These are phyloP conservation scores for Rhagologus leucostigma DNA, from an alignment of 2,113 vertebrate species.

Conservation along the genomic window DNA sequence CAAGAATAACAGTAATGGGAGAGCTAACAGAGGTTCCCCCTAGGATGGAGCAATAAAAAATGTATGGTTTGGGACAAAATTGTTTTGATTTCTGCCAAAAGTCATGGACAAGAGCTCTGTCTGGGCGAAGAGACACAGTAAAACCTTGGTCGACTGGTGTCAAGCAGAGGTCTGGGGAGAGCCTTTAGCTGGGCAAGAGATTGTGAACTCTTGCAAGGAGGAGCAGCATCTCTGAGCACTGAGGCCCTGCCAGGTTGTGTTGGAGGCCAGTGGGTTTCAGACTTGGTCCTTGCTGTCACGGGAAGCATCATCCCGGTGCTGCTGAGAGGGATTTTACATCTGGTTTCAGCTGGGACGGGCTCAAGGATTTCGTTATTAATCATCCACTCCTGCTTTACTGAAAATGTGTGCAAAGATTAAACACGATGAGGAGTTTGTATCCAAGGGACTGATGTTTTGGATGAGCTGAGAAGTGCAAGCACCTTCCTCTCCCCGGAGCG, in stretches of 20 bases:
- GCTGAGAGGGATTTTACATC: neutral
- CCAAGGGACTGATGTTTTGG: neutral
- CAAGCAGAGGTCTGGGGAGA: neutral
- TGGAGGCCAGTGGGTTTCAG: neutral
- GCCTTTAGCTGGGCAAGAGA: neutral
- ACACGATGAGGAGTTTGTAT: neutral
- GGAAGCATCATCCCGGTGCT: neutral
- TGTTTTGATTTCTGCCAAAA: neutral
- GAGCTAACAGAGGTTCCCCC: neutral
- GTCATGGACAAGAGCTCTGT: neutral
- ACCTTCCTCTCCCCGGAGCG: neutral
- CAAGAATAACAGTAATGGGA: no score
- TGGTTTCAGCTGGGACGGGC: neutral
- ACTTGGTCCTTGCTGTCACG: neutral
- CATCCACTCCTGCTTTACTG: neutral
- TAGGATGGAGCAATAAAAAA: neutral
- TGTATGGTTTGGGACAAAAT: neutral
- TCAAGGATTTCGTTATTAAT: neutral
- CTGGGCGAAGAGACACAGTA: neutral
- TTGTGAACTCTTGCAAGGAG: neutral
- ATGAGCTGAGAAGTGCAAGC: neutral
- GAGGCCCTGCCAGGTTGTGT: neutral
- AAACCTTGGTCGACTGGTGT: neutral
- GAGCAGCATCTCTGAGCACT: neutral
- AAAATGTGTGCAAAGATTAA: neutral